Base-by-base conservation (phyloP, 2,888 invertebrate genomes). In the Phyllotreta cruciferae region DNA sequence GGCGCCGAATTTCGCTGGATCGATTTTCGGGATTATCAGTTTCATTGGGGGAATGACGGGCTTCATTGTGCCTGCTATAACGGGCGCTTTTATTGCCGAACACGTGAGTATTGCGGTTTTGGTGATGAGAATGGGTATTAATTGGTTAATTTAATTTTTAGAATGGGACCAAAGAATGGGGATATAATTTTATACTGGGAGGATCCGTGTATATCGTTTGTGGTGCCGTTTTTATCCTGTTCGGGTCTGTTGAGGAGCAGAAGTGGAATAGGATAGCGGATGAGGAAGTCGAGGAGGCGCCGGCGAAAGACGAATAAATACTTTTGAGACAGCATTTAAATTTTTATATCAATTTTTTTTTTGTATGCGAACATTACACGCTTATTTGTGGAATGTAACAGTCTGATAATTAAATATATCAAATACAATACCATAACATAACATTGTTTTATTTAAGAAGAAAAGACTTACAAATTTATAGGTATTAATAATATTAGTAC, bases 111-210 rank as follows among this genome's bases (percentile, higher is more conserved):
- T 37, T 14, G 24, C 13, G 9, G 11, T 13, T 37, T 38, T 39
- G 7, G 7, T 42, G 42, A 10, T 44, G 44, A n/a, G n/a, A n/a
- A n/a, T n/a, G n/a, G n/a, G n/a, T n/a, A 11, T 52, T 36, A 62
- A 13, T 58, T 58, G 24, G 24, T n/a, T n/a, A n/a, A n/a, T n/a
- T n/a, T n/a, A 4, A 4, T 1, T 71, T 73, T 6, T 64, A 82
- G 82, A 78, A 79, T 71, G 76, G 80, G 9, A 77, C 81, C 34
- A 74, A 78, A 9, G 77, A 75, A 57, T 82, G 81, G 82, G 77
- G 78, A 63, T 75, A 70, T 52, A 69, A 80, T 2, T 82, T 82
- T 62, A 78, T 79, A 71, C 78, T 82, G 54, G 80, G 80, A 6
- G 80, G 78, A 2, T 69, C 60, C 0, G 75, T 81, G 0, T 78